Percentiles rank a stretch among this genome's conserved stretches.
Evolutionary conservation across 2,797 vertebrate species (phyloP).

Genomic region (Manis crassicaudata): DNA sequence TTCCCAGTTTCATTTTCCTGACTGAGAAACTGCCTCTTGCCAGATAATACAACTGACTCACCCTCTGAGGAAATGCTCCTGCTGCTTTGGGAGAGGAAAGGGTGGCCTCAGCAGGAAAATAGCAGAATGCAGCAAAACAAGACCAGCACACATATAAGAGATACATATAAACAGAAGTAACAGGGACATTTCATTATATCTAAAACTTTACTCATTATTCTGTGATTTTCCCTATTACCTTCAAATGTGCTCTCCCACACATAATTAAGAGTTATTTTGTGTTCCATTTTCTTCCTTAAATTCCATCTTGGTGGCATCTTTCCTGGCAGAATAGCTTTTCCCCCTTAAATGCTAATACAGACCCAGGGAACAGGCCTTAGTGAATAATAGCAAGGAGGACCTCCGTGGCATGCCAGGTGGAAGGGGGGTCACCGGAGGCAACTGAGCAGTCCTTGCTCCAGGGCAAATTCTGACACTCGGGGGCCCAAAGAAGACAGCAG

Average conservation of each 20-base stretch:
- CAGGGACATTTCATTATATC: slow-evolving; percentile 36
- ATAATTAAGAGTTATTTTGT: slow-evolving; percentile 56
- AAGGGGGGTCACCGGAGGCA: neutral
- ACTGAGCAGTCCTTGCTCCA: neutral
- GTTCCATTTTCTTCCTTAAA: slow-evolving; percentile 55
- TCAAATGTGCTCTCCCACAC: slow-evolving; percentile 55
- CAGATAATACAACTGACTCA: slow-evolving; percentile 4
- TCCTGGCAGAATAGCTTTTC: neutral
- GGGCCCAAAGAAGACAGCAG: neutral
- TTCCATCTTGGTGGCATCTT: neutral
- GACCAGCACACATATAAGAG: neutral
- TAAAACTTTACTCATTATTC: slow-evolving; percentile 58
- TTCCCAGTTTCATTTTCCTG: neutral
- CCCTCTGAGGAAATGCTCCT: neutral
- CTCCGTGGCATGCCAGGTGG: neutral
- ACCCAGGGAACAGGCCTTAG: neutral
- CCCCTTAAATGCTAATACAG: neutral
- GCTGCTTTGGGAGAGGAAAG: neutral
- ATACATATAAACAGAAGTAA: neutral
- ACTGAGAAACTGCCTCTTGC: neutral
- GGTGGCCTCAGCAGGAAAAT: slow-evolving; percentile 20
- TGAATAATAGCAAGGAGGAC: neutral
- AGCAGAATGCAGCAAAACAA: slow-evolving; percentile 35
- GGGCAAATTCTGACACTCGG: neutral
- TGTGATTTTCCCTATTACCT: slow-evolving; percentile 53